Evolutionary conservation across 2,888 invertebrate genomes (phyloP), one percentile per base, ranked within the genome.

Genomic region (Lordiphosa andalusiaca): DNA sequence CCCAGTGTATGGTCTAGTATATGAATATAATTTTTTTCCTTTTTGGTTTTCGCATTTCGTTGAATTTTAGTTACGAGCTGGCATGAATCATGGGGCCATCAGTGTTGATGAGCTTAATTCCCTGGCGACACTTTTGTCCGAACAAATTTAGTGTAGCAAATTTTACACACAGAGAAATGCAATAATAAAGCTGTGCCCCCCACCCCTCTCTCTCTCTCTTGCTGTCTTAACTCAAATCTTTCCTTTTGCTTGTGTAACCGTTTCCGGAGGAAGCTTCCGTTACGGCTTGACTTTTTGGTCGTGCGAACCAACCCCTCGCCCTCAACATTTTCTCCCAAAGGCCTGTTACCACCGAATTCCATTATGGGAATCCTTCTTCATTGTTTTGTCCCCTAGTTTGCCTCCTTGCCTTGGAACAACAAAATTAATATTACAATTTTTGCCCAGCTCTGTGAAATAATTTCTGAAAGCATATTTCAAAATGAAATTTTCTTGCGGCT

Each of bases 401-500:
- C 38, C 5, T 40, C 16, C 37, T 51, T 19, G 40, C 19, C 46
- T 50, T 47, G 67, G 67, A 69, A 75, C 66, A 82, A 44, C 65
- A 84, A 82, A 82, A 82, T 84, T 78, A 84, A 84, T 81, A 84
- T 84, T 78, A 73, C 72, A 84, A 71, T 81, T 80, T 81, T 69
- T 73, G 70, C 64, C 67, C 64, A 30, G 23, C 44, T 44, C 16
- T 21, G 39, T 51, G 64, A 75, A 83, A 80, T 82, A 72, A 77
- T 77, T 77, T 78, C 76, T 63, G 81, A 83, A 77, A 77, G 77
- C 77, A 77, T 77, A 77, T 77, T 77, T 77, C 77, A 77, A 77
- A 77, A 82, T 82, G 80, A 82, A 72, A 82, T 78, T 80, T 83
- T 75, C 83, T 69, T 82, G 83, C 69, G 83, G 83, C 73, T 66